Evolutionary conservation across 2,888 invertebrate species (phyloP).

Genomic region (Artemia sinica): DNA sequence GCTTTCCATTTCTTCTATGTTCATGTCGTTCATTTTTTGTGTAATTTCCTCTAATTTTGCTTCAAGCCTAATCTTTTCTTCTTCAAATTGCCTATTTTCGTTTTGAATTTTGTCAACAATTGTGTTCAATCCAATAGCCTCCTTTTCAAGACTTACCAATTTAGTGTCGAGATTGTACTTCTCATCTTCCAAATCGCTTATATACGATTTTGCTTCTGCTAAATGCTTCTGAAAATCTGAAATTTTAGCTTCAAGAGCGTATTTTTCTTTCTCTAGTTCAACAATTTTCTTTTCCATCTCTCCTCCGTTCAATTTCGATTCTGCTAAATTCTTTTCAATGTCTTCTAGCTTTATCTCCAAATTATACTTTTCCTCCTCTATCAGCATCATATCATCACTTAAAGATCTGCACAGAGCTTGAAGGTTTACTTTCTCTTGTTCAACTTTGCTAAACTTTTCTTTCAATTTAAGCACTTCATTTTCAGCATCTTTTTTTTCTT

Average conservation of each 20-base stretch:
- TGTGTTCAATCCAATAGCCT: not conserved
- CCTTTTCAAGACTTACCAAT: not conserved
- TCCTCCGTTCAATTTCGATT: not conserved
- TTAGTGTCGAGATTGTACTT: not conserved
- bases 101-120: not conserved
- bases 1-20: no score
- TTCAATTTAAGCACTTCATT: not conserved
- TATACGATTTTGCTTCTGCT: not conserved
- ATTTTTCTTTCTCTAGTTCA: not conserved
- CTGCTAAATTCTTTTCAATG: not conserved
- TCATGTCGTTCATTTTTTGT: no score
- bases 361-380: conserved; percentile 4
- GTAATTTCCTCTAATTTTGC: not conserved
- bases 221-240: not conserved
- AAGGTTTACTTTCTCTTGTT: not conserved
- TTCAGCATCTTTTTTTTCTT: not conserved
- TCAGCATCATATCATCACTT: not conserved
- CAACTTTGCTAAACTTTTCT: not conserved
- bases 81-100: not conserved
- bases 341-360: conserved; percentile 1
- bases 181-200: not conserved
- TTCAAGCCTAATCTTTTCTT: not conserved
- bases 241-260: not conserved
- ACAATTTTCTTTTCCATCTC: not conserved
- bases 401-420: conserved; percentile 3